These are phyloP conservation scores for Gandaritis pyraliata DNA, from an alignment of 2,888 invertebrate genomes.

Conservation along the genomic window DNA sequence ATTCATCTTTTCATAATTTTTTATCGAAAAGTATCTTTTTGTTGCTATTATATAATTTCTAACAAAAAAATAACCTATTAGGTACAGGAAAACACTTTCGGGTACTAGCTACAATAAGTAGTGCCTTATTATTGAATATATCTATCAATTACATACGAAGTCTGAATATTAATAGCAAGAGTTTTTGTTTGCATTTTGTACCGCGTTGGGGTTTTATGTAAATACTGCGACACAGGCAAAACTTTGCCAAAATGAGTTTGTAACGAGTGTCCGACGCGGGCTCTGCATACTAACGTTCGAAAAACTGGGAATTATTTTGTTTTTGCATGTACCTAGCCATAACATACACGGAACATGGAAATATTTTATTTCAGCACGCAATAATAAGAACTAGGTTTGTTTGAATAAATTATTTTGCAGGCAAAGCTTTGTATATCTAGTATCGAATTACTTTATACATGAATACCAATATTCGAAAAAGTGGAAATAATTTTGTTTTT, in stretches of 20 bases:
- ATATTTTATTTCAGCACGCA: constrained; percentile 4
- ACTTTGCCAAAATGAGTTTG: constrained; percentile 60
- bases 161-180: constrained; percentile 21
- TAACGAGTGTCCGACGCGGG: constrained; percentile 52
- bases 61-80: too few species aligned
- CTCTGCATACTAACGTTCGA: constrained; percentile 42
- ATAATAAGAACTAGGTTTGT: background rate
- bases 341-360: background rate
- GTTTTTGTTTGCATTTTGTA: constrained; percentile 52
- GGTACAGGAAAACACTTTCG: too few species aligned
- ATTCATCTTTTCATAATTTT: too few species aligned
- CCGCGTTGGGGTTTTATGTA: constrained; percentile 53
- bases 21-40: too few species aligned
- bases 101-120: too few species aligned
- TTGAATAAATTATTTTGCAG: background rate
- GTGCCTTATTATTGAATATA: background rate
- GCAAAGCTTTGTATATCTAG: background rate
- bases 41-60: too few species aligned
- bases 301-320: constrained; percentile 35
- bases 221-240: constrained; percentile 52
- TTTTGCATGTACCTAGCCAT: constrained; percentile 25
- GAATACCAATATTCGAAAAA: constrained; percentile 36
- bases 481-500: constrained; percentile 35
- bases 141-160: constrained; percentile 1
- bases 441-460: too few species aligned